Base-by-base conservation (phyloP, 2,797 vertebrate genomes). In the Huso huso region DNA sequence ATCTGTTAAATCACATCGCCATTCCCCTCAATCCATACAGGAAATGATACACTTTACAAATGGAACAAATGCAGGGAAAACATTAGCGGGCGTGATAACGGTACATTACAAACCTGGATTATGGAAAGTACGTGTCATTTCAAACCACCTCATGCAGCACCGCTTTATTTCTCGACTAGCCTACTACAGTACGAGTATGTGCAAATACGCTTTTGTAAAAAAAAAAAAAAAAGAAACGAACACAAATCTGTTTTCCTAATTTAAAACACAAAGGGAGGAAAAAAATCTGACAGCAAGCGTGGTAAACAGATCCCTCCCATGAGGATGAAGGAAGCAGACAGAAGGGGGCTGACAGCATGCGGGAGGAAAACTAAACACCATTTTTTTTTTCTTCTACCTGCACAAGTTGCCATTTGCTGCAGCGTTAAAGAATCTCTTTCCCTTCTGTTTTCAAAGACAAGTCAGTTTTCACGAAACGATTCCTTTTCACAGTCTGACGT, bases 341-440 rank as follows among this genome's bases (percentile, higher is more conserved):
- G 86, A 83, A 85, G 85, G 83, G 84, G 84, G 83, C 79, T 84
- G 86, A 87, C 87, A 90, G 81, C 91, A 89, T 74, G 84, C 88
- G 84, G 84, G 83, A 81, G 83, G 23, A 84, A 88, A 89, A 88
- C 87, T 87, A 89, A 87, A 88, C 89, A 88, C 87, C 86, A 89
- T 89, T 84, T 88, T 83, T 83, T 76, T 79, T 18, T 18, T 18
- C 15, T 80, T 89, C 89, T 99, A 99, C 96, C 96, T 98, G 96
- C 93, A 92, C 93, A 95, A 91, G 94, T 94, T 95, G 95, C 94
- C 96, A 97, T 99, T 94, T 92, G 89, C 89, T 89, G 90, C 89
- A 89, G 87, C 83, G 68, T 83, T 76, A 81, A 74, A 87, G 81
- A 88, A 84, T 74, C 81, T 82, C 74, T 78, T 84, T 83, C 79